Evolutionary conservation across 2,888 invertebrate species (phyloP).

Genomic region (Ptychoptera contaminata): DNA sequence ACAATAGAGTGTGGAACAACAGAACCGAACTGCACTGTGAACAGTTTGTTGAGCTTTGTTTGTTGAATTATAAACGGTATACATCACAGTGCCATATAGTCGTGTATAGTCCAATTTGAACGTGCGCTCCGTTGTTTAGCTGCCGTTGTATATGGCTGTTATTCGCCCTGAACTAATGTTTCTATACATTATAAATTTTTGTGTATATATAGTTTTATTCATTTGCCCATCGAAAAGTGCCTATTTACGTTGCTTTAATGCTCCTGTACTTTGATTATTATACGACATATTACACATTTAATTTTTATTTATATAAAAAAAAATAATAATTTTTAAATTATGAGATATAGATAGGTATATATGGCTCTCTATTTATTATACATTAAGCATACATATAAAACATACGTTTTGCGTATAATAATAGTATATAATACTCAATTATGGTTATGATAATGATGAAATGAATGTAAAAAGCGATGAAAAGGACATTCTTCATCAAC

Average conservation of each 20-base stretch:
- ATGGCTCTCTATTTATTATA: background rate
- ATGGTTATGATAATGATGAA: background rate
- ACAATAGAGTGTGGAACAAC: too few species aligned
- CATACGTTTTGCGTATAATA: background rate
- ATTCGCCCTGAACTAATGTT: too few species aligned
- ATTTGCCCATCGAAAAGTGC: background rate
- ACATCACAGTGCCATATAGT: too few species aligned
- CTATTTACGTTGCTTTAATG: background rate
- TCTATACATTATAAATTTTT: too few species aligned
- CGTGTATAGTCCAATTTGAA: constrained; percentile 8
- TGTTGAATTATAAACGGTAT: too few species aligned
- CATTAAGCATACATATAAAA: background rate
- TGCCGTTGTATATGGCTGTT: background rate
- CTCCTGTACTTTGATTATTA: too few species aligned
- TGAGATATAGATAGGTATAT: background rate
- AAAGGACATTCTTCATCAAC: background rate
- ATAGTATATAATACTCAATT: background rate
- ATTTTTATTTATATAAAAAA: too few species aligned
- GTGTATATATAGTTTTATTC: constrained; percentile 1
- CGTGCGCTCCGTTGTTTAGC: constrained; percentile 8
- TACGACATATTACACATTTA: too few species aligned
- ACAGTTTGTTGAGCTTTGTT: too few species aligned
- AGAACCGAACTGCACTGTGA: too few species aligned
- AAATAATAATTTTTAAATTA: too few species aligned
- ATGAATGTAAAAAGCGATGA: background rate